Base-by-base conservation (phyloP, 2,113 vertebrate genomes). In the Pipra filicauda region DNA sequence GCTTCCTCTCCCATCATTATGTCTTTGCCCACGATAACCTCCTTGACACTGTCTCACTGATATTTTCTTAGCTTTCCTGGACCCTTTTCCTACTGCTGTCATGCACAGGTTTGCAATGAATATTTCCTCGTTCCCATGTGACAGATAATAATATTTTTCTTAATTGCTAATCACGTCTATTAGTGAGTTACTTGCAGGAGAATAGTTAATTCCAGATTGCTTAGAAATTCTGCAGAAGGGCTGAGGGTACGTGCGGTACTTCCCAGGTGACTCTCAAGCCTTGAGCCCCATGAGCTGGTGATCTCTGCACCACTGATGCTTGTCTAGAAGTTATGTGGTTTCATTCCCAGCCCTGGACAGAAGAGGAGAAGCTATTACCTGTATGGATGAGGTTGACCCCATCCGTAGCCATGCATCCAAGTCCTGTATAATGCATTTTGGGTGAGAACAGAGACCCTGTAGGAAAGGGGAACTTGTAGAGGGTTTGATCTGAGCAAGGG, bases 61-160 rank as follows among this genome's bases (percentile, higher is more conserved):
- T 86, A 85, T 77, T 91, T 91, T 62, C 90, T 89, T 62, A 85
- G 76, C 59, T 85, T 71, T 83, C 41, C 69, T 75, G 85, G 91
- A 55, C 75, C 41, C 52, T 88, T 92, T 79, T 81, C 67, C 67
- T 89, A 12, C 62, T 26, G 46, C 84, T 92, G 70, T 77, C 86
- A 90, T 0, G 0, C 90, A 35, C 55, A 82, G 76, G 55, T 65
- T 93, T 70, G 55, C 82, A 58, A 72, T 15, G 79, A 96, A 91
- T 87, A 90, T 91, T 95, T 94, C 87, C 79, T 94, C 85, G 51
- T 58, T 80, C 89, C 86, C 91, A 55, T 72, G 79, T 67, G 94
- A 93, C 79, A 83, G 93, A 92, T 91, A 97, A 94, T 95, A 95
- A 97, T 95, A 88, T 93, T 96, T 95, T 96, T 93, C 90, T 95